Evolutionary conservation across 1,140 invertebrate species (phyloP).

Genomic region (Zaprionus africanus): DNA sequence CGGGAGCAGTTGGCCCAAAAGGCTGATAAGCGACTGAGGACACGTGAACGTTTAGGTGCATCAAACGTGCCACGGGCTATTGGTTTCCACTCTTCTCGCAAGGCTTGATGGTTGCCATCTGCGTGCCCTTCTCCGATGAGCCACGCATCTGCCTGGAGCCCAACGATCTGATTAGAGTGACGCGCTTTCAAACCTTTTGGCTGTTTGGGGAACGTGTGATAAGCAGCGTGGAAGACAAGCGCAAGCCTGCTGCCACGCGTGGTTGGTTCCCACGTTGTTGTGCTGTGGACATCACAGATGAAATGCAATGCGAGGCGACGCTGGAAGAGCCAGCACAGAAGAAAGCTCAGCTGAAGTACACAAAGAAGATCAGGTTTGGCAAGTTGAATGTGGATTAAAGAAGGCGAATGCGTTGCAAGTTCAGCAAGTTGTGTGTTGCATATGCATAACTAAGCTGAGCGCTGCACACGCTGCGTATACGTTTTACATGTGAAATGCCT

Average conservation of each 20-base stretch:
- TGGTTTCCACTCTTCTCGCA: slow-evolving; percentile 90
- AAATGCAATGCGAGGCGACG: background rate
- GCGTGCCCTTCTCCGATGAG: slow-evolving; percentile 94
- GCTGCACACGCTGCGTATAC: too few relatives aligned
- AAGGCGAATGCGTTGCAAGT: background rate
- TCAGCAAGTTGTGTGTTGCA: background rate
- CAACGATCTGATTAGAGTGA: slow-evolving; percentile 92
- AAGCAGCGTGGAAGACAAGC: background rate
- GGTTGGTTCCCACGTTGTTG: slow-evolving; percentile 94
- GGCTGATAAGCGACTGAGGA: slow-evolving; percentile 90
- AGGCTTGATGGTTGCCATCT: slow-evolving; percentile 89
- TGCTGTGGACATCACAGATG: slow-evolving; percentile 86
- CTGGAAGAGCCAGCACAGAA: background rate
- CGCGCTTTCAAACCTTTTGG: slow-evolving; percentile 93
- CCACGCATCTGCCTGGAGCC: slow-evolving; percentile 89
- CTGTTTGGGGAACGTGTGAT: slow-evolving; percentile 91
- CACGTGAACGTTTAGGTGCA: slow-evolving; percentile 89
- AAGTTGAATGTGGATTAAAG: background rate
- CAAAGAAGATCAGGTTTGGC: background rate
- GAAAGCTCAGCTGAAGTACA: background rate
- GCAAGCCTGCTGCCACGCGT: slow-evolving; percentile 62
- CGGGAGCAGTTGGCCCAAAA: slow-evolving; percentile 96
- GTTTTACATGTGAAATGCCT: too few relatives aligned
- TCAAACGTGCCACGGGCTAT: slow-evolving; percentile 88
- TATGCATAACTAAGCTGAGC: background rate